These are phyloP conservation scores for Alloscopus bannaensis DNA, from an alignment of 2,888 invertebrate species.

Conservation along the genomic window DNA sequence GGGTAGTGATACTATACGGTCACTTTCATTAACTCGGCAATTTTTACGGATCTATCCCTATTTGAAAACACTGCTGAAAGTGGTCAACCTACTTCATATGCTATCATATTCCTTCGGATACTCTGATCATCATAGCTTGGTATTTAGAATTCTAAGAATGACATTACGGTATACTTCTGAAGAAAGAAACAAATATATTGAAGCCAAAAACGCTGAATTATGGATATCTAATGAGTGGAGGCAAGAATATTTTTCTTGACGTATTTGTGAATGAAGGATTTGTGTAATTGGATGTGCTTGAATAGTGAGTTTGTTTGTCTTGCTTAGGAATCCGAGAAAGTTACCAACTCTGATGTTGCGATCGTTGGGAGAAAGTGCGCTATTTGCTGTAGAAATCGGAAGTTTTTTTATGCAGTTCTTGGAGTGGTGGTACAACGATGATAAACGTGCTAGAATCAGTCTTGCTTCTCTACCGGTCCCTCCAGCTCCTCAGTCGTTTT, in stretches of 20 bases:
- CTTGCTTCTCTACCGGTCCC: conserved; percentile 50
- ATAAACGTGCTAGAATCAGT: conserved; percentile 44
- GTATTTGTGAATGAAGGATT: neutral
- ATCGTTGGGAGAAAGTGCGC: conserved; percentile 62
- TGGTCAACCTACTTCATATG: conserved; percentile 47
- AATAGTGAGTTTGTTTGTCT: too few relatives aligned
- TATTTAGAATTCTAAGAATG: conserved; percentile 53
- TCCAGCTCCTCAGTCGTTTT: conserved; percentile 37
- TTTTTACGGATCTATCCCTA: too few relatives aligned
- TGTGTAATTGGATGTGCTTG: neutral
- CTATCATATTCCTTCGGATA: conserved; percentile 53
- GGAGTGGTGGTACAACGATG: conserved; percentile 68
- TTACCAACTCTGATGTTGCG: conserved; percentile 49
- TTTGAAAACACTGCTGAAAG: conserved; percentile 32
- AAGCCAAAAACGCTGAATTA: conserved; percentile 57
- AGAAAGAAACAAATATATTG: conserved; percentile 46
- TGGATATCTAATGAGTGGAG: conserved; percentile 43
- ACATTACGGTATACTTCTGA: conserved; percentile 51
- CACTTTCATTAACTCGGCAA: too few relatives aligned
- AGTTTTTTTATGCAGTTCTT: conserved; percentile 71
- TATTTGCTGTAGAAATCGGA: conserved; percentile 66
- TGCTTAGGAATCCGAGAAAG: conserved; percentile 36
- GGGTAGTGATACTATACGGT: too few relatives aligned
- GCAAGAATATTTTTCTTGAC: conserved; percentile 24
- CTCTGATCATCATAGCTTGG: conserved; percentile 50